phyloP scores from a whole-genome alignment of 2,888 invertebrate genomes.

The Saturnia pavonia region DNA sequence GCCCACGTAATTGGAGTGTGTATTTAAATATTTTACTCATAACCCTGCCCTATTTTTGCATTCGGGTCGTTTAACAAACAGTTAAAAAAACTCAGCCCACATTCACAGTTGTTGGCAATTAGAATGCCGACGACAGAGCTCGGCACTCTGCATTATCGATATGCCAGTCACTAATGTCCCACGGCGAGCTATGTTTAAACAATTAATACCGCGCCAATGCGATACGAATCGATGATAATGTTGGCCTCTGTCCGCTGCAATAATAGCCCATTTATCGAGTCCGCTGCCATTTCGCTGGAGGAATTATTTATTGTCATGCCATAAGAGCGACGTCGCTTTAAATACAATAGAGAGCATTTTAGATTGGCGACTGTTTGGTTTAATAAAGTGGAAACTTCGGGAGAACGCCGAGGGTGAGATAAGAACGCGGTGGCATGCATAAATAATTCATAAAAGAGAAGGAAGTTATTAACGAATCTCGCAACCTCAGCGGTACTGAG shows the following conservation, averaged over 20 bases:
- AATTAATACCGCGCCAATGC: conserved; percentile 73
- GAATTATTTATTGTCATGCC: conserved; percentile 75
- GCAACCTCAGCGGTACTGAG: conserved; percentile 56
- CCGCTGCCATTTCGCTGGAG: conserved; percentile 65
- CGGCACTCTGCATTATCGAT: conserved; percentile 66
- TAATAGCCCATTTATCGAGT: conserved; percentile 78
- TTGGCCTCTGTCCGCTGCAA: conserved; percentile 74
- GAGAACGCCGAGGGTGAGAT: conserved; percentile 55
- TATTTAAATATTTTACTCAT: conserved; percentile 50
- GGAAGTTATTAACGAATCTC: conserved; percentile 68
- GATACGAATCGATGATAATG: conserved; percentile 78
- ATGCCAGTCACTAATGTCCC: conserved; percentile 63
- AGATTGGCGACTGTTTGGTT: conserved; percentile 65
- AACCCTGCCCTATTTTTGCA: conserved; percentile 43
- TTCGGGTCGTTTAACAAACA: conserved; percentile 40
- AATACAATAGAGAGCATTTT: conserved; percentile 67
- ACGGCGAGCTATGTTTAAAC: conserved; percentile 74
- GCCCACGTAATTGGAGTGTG: conserved; percentile 46
- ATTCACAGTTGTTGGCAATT: conserved; percentile 47
- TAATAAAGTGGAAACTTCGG: conserved; percentile 71
- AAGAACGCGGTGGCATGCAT: conserved; percentile 63
- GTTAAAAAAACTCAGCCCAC: conserved; percentile 30
- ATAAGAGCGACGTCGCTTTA: conserved; percentile 67
- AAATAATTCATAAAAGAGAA: conserved; percentile 76
- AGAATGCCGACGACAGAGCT: conserved; percentile 55